These are phyloP conservation scores for Synergus laeviventris DNA, from an alignment of 2,888 invertebrate genomes.

Conservation along the genomic window DNA sequence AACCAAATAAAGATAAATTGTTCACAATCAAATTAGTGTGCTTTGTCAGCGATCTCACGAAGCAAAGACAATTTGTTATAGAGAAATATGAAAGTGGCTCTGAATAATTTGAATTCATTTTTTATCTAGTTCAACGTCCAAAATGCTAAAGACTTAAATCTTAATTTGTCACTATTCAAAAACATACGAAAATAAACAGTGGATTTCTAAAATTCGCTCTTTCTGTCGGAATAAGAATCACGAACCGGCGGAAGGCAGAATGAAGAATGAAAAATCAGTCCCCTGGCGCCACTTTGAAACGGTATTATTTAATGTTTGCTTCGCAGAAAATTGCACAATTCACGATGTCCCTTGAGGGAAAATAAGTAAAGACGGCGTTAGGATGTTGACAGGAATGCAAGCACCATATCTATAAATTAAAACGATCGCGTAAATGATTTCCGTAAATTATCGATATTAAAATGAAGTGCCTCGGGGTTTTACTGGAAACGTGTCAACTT, in stretches of 20 bases:
- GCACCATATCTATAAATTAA: slow-evolving; percentile 45
- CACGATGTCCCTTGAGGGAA: slow-evolving; percentile 42
- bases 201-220: too few relatives aligned
- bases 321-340: slow-evolving; percentile 11
- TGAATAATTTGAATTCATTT: too few relatives aligned
- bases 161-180: too few relatives aligned
- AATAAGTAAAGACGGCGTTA: slow-evolving; percentile 37
- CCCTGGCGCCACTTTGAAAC: neutral
- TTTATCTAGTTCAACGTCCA: neutral
- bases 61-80: neutral
- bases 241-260: neutral
- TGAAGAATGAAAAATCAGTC: neutral
- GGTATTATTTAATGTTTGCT: neutral
- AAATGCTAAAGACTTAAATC: neutral
- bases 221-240: neutral
- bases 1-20: neutral
- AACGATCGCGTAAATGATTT: slow-evolving; percentile 44
- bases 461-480: slow-evolving; percentile 1
- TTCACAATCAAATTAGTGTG: neutral
- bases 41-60: neutral
- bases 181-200: neutral
- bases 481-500: neutral
- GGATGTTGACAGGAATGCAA: slow-evolving; percentile 43
- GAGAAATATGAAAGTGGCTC: too few relatives aligned
- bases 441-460: slow-evolving; percentile 44